Conservation (phyloP, 1,140 invertebrate genomes). For the Venturia canescens region DNA sequence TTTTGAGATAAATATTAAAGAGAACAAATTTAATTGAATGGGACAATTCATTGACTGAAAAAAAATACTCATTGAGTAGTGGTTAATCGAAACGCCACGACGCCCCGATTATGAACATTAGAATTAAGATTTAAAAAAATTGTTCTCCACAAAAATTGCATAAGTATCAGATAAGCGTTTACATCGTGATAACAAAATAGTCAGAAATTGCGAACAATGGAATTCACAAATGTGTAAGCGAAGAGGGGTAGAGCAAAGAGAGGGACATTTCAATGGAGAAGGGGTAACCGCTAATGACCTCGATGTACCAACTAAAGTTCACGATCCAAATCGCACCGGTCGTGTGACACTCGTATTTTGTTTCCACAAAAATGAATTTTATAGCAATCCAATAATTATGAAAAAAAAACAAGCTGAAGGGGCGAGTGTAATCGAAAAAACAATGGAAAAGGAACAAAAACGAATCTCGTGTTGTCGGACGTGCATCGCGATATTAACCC, state of each 20-base stretch:
- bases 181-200: neutral
- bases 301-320: conserved; percentile 23
- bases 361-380: too few species aligned
- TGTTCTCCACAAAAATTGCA: conserved; percentile 15
- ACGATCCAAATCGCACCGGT: conserved; percentile 7
- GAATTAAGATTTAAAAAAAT: too few species aligned
- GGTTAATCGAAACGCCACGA: too few species aligned
- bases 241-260: neutral
- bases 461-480: neutral
- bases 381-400: neutral
- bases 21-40: too few species aligned
- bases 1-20: too few species aligned
- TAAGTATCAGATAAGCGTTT: neutral
- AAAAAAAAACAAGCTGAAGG: neutral
- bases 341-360: neutral
- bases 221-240: neutral
- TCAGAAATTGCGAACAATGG: neutral
- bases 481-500: too few species aligned
- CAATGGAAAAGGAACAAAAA: neutral
- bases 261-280: neutral
- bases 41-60: too few species aligned
- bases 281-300: conserved; percentile 18
- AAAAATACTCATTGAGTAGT: too few species aligned
- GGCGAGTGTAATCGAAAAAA: neutral
- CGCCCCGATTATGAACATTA: too few species aligned